Percentiles rank a stretch among this genome's conserved stretches.
phyloP scores from a whole-genome alignment of 2,113 vertebrate species.

The Kryptolebias marmoratus region DNA sequence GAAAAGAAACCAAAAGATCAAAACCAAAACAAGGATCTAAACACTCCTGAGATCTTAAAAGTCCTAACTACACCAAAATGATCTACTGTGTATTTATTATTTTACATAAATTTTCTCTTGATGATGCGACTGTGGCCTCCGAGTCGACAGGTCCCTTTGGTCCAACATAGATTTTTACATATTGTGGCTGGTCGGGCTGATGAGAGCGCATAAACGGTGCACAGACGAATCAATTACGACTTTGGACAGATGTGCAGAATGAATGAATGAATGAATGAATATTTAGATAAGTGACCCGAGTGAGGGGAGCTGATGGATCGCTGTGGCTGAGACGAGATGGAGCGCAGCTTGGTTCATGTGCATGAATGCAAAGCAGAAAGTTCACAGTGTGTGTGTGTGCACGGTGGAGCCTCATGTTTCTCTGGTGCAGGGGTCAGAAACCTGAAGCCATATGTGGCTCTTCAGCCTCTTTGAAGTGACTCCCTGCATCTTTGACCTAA shows the following conservation, averaged over 20 bases:
- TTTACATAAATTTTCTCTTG: neutral
- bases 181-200: conserved; percentile 17
- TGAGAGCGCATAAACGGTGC: conserved; percentile 38
- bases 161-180: conserved; percentile 59
- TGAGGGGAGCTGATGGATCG: conserved; percentile 27
- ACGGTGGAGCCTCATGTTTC: conserved; percentile 24
- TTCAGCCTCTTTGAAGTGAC: no score
- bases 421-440: neutral
- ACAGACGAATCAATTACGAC: conserved; percentile 37
- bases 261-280: conserved; percentile 23
- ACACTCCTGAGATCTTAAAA: no score
- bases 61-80: no score
- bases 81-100: no score
- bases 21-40: no score
- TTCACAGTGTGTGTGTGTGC: conserved; percentile 14
- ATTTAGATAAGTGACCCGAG: conserved; percentile 32
- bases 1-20: no score
- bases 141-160: conserved; percentile 5
- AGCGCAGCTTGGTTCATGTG: neutral
- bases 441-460: no score
- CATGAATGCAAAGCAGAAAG: conserved; percentile 10
- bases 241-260: conserved; percentile 36
- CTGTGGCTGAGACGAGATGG: conserved; percentile 23
- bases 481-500: no score
- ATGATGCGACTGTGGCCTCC: neutral